Percentiles rank a stretch among this genome's conserved stretches.
Conservation (phyloP, 2,888 invertebrate species). For the Teinopalpus imperialis region DNA sequence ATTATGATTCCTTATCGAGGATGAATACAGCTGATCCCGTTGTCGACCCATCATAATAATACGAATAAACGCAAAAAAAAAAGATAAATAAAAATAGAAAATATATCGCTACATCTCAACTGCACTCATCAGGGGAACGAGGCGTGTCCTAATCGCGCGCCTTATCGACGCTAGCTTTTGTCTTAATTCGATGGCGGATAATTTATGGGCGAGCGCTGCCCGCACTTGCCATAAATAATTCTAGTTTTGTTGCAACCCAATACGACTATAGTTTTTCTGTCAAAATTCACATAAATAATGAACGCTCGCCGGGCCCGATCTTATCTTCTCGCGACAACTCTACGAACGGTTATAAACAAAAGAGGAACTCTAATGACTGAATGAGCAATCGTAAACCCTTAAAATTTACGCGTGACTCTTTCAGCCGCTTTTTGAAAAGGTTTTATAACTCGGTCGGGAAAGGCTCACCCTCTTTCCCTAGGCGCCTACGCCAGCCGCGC, state of each 20-base stretch:
- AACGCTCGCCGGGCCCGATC: conserved; percentile 61
- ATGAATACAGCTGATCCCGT: too few species aligned
- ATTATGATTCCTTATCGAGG: too few species aligned
- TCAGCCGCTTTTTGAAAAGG: conserved; percentile 71
- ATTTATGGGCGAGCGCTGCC: conserved; percentile 62
- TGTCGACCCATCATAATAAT: too few species aligned
- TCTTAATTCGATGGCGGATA: conserved; percentile 74
- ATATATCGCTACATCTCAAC: conserved; percentile 44
- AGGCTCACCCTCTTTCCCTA: conserved; percentile 54
- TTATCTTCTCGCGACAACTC: conserved; percentile 67
- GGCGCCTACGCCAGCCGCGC: conserved; percentile 65
- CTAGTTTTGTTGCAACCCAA: conserved; percentile 59
- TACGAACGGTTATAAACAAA: conserved; percentile 74
- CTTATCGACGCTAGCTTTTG: conserved; percentile 72
- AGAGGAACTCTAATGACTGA: conserved; percentile 73
- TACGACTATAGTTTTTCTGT: conserved; percentile 57
- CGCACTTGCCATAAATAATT: conserved; percentile 72
- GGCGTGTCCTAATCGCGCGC: conserved; percentile 62
- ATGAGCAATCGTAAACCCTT: conserved; percentile 76
- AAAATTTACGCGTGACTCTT: conserved; percentile 76
- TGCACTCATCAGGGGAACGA: conserved; percentile 66
- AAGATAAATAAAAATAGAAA: too few species aligned
- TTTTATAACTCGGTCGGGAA: conserved; percentile 69
- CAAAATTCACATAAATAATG: conserved; percentile 80
- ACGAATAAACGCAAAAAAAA: too few species aligned